A percentile compares a stretch with the other conserved stretches of the same genome.
Conservation (phyloP, 2,797 vertebrate genomes). For the Aeoliscus strigatus region DNA sequence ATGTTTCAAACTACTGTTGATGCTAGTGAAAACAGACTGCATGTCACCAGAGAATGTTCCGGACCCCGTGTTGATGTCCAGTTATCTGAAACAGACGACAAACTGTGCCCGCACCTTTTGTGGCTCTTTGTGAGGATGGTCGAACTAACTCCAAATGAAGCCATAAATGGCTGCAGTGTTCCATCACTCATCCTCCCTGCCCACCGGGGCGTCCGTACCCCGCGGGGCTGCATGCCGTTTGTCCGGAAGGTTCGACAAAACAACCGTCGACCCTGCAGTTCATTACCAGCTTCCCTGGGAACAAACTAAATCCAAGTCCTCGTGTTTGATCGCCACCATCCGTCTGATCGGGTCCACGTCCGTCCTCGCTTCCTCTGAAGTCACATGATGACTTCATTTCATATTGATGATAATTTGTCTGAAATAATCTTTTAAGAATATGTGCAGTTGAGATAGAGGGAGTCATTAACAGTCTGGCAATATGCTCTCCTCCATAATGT, state of each 20-base stretch:
- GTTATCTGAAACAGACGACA: too few species aligned
- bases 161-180: conserved; percentile 27
- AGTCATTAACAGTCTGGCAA: too few species aligned
- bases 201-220: conserved; percentile 34
- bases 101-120: too few species aligned
- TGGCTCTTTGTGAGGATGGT: conserved; percentile 36
- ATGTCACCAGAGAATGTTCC: too few species aligned
- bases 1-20: conserved; percentile 19
- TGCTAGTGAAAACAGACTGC: conserved; percentile 5
- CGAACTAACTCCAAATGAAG: conserved; percentile 44
- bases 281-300: conserved; percentile 75
- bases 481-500: conserved; percentile 46
- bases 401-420: too few species aligned
- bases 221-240: conserved; percentile 29
- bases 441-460: too few species aligned
- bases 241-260: conserved; percentile 59
- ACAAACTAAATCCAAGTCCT: conserved; percentile 40
- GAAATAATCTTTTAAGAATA: too few species aligned
- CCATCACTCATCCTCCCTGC: conserved; percentile 51
- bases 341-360: conserved; percentile 60
- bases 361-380: conserved; percentile 19
- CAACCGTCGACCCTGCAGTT: conserved; percentile 63
- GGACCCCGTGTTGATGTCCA: too few species aligned
- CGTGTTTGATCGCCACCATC: conserved; percentile 77
- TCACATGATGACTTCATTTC: too few species aligned